Percentiles rank a stretch among this genome's conserved stretches.
Evolutionary conservation across 2,888 invertebrate genomes (phyloP).

Genomic region (Argyresthia goedartella): DNA sequence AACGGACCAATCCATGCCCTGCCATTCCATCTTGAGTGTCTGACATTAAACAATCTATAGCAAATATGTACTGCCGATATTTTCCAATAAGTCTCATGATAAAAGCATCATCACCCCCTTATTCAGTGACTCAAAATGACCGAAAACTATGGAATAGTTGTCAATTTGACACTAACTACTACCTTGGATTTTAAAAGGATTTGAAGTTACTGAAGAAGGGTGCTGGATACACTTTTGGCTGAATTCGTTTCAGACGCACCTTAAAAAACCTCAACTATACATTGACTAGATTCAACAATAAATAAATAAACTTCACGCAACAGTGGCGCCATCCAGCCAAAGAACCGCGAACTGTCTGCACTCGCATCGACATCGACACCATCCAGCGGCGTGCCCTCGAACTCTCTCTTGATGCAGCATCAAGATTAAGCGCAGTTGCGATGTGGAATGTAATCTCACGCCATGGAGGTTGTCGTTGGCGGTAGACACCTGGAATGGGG

Average conservation of each 20-base stretch:
- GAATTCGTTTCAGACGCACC: too few relatives aligned
- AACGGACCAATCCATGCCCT: not conserved
- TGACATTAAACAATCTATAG: too few relatives aligned
- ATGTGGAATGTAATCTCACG: constrained; percentile 28
- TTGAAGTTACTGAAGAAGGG: too few relatives aligned
- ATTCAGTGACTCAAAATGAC: too few relatives aligned
- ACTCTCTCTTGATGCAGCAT: not conserved
- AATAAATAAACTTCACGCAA: not conserved
- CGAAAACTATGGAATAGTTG: too few relatives aligned
- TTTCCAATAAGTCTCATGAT: too few relatives aligned
- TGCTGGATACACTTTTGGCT: too few relatives aligned
- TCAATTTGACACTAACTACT: too few relatives aligned
- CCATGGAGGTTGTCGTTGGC: constrained; percentile 41
- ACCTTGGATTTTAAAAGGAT: too few relatives aligned
- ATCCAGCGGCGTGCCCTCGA: not conserved
- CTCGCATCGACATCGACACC: not conserved
- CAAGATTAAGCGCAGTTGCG: not conserved
- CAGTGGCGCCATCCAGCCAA: not conserved
- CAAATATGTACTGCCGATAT: too few relatives aligned
- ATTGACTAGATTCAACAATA: not conserved
- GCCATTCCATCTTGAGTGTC: not conserved
- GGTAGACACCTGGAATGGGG: constrained; percentile 11
- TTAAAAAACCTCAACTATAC: not conserved
- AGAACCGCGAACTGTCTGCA: too few relatives aligned
- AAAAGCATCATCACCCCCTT: not conserved